These are phyloP conservation scores for Pteria penguin DNA, from an alignment of 2,888 invertebrate species.

Conservation along the genomic window DNA sequence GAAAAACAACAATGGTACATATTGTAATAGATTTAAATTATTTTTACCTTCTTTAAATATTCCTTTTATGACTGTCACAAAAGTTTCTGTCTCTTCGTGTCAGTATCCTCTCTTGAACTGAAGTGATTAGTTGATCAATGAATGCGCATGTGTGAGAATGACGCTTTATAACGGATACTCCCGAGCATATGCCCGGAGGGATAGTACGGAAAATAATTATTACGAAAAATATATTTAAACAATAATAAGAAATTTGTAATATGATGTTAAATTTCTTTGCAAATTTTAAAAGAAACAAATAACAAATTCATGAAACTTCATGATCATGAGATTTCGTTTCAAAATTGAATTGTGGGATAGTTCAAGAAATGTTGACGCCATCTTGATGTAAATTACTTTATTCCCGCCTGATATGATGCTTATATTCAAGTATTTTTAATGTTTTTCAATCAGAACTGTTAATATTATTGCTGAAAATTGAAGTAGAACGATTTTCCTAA, in stretches of 20 bases:
- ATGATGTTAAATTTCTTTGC: no score
- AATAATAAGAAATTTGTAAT: no score
- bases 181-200: constrained; percentile 2
- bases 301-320: no score
- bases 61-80: constrained; percentile 29
- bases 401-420: constrained; percentile 64
- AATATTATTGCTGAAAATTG: no score
- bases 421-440: constrained; percentile 6
- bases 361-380: constrained; percentile 59
- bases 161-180: constrained; percentile 16
- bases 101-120: constrained; percentile 38
- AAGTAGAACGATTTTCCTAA: no score
- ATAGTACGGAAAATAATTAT: no score
- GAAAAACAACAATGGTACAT: constrained; percentile 8
- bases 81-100: constrained; percentile 25
- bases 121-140: constrained; percentile 57
- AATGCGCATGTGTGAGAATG: constrained; percentile 69
- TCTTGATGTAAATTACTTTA: constrained; percentile 60
- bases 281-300: no score
- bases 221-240: no score
- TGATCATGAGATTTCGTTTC: no score
- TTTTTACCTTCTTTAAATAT: constrained; percentile 21
- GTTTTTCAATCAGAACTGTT: background rate
- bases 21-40: background rate
- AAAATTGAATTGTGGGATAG: constrained; percentile 51